Evolutionary conservation across 2,888 invertebrate genomes (phyloP).

Genomic region (Zhengitettix transpicula): DNA sequence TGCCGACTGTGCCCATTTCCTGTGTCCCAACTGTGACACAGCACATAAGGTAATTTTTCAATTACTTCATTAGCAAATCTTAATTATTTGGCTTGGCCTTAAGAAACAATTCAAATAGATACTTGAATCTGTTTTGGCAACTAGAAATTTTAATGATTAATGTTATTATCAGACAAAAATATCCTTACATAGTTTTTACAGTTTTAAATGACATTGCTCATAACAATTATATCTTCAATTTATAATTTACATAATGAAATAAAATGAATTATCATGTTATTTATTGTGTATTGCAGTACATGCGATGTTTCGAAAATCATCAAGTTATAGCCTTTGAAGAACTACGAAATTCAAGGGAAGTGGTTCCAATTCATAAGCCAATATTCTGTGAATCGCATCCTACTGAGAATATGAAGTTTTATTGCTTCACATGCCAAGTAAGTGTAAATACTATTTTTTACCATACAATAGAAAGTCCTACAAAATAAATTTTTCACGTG

Average conservation of each 20-base stretch:
- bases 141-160: too few relatives aligned
- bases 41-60: slow-evolving; percentile 51
- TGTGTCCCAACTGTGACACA: slow-evolving; percentile 86
- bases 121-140: too few relatives aligned
- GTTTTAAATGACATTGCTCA: too few relatives aligned
- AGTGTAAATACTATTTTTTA: slow-evolving; percentile 2
- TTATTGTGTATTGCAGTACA: slow-evolving; percentile 35
- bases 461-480: too few relatives aligned
- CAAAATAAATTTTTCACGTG: too few relatives aligned
- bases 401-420: slow-evolving; percentile 71
- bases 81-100: too few relatives aligned
- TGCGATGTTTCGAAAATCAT: slow-evolving; percentile 94
- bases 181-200: too few relatives aligned
- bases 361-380: slow-evolving; percentile 75
- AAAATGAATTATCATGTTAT: background rate
- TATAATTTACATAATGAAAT: background rate
- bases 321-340: slow-evolving; percentile 80
- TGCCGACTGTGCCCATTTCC: slow-evolving; percentile 84
- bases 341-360: slow-evolving; percentile 56
- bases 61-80: background rate
- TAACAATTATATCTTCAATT: too few relatives aligned
- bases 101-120: too few relatives aligned
- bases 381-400: slow-evolving; percentile 69
- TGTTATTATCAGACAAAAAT: too few relatives aligned
- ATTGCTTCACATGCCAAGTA: slow-evolving; percentile 67